Base-by-base conservation (phyloP, 2,113 vertebrate species). In the Pollachius pollachius region DNA sequence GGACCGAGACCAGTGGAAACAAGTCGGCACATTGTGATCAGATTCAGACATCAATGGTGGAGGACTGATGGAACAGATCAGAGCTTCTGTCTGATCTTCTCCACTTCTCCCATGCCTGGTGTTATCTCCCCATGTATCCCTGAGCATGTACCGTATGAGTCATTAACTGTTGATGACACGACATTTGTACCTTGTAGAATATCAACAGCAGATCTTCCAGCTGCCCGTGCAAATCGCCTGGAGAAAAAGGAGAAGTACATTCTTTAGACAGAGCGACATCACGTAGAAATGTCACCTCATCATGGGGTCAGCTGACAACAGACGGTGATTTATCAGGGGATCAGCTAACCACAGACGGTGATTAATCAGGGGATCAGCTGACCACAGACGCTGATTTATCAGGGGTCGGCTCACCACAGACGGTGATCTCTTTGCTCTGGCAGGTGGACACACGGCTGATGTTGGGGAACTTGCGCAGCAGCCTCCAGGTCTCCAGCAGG, bases 181-280 rank as follows among this genome's bases (percentile, higher is more conserved):
- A 58, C 21, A 17, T 67, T 25, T 65, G 63, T 70, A 93, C 94
- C 94, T 96, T 95, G 81, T 96, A 93, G 89, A 95, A 95, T 88
- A 95, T 91, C 70, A 95, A 83, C 77, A 96, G 91, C 79, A 96
- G 87, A 79, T 98, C 96, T 70, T 96, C 94, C 87, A 99, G 81
- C 71, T 97, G 95, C 67, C 97, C 97, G 0, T 99, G 97, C 74
- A 99, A 89, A 82, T 99, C 96, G 76, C 96, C 97, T 81, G 65
- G 19, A 75, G 3, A 23, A 68, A 64, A 63, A 5, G 21, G 60
- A 5, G 30, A 34, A 34, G 30, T 34, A 34, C 6, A 34, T 34
- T 61, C 23, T 21, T 21, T 13, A 13, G 52, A 54, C 52, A 3
- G 3, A 54, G 16, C 52, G 8, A 16, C 52, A 54, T 16, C 2